Conservation (phyloP, 1,140 invertebrate species). For the Propsilocerus akamusi region DNA sequence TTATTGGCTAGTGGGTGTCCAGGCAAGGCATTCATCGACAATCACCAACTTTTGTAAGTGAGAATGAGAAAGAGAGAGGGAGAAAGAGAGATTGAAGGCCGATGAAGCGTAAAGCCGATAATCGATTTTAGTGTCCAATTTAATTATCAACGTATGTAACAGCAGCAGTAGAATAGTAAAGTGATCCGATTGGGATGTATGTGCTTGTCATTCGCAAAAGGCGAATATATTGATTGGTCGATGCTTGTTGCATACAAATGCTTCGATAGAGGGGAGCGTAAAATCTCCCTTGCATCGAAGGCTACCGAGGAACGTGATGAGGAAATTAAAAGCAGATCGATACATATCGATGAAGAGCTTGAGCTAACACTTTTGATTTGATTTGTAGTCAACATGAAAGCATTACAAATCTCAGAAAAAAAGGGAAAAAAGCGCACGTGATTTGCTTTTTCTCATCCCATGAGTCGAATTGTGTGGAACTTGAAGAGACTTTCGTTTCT, state of each 20-base stretch:
- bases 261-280: background rate
- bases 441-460: background rate
- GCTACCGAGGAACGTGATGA: background rate
- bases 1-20: too few relatives aligned
- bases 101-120: background rate
- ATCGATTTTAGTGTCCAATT: constrained; percentile 1
- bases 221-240: background rate
- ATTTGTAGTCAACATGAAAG: background rate
- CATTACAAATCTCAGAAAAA: background rate
- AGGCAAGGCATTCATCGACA: too few relatives aligned
- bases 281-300: too few relatives aligned
- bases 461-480: background rate
- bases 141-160: background rate
- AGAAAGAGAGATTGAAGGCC: background rate
- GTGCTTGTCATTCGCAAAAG: background rate
- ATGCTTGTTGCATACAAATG: background rate
- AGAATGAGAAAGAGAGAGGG: background rate
- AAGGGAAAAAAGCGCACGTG: background rate
- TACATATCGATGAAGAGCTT: background rate
- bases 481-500: background rate
- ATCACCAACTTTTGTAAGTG: too few relatives aligned
- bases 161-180: background rate
- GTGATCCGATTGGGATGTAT: background rate
- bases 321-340: background rate
- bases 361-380: background rate